Conservation (phyloP, 2,113 vertebrate species). For the Sebastes schlegelii region DNA sequence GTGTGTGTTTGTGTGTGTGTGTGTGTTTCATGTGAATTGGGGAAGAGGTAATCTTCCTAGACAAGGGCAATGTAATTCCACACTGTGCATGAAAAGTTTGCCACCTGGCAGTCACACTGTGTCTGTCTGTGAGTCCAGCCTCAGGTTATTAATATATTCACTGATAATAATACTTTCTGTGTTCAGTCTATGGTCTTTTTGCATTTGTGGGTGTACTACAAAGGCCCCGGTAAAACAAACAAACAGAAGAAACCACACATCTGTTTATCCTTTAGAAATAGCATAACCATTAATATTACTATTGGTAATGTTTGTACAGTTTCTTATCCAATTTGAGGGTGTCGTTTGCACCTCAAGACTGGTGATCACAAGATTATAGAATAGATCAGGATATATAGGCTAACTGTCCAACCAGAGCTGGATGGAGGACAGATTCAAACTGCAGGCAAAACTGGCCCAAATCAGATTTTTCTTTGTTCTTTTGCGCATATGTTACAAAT, state of each 20-base stretch:
- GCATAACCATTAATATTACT: background rate
- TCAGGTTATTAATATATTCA: background rate
- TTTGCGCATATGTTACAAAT: no score
- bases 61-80: constrained; percentile 22
- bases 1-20: background rate
- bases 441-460: no score
- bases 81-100: constrained; percentile 3
- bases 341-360: no score
- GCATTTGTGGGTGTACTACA: background rate
- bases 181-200: background rate
- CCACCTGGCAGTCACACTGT: constrained; percentile 10
- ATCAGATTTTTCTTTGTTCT: no score
- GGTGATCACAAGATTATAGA: background rate
- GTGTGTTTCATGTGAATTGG: background rate
- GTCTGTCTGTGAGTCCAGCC: background rate
- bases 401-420: background rate
- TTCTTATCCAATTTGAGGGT: no score
- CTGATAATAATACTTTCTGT: background rate
- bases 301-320: background rate
- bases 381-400: background rate
- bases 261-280: no score
- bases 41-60: background rate
- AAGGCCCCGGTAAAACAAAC: background rate
- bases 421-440: background rate
- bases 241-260: background rate